Base-by-base conservation (phyloP, 1,140 invertebrate genomes). In the Drosophila albomicans region DNA sequence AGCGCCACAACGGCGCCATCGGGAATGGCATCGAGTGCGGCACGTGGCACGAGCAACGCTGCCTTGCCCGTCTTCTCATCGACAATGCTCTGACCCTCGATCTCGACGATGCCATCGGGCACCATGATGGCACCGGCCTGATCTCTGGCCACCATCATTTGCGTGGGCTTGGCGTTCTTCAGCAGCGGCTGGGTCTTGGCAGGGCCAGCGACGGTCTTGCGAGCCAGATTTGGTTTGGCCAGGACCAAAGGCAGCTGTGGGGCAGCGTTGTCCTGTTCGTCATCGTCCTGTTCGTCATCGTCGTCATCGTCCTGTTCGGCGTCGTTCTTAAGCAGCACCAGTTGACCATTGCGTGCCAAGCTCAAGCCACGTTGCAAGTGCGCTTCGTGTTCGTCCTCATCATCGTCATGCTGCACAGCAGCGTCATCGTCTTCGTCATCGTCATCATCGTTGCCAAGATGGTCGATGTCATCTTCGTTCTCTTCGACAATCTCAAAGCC, bases 71-170 rank as follows among this genome's bases (percentile, higher is more conserved):
- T 92, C 62, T 91, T 91, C 79, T 91, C 87, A 11, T 92, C 91
- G 13, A 92, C 67, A 0, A 92, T 87, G 48, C 84, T 92, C 61
- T 92, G 91, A 5, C 90, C 91, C 63, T 92, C 91, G 79, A 92
- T 92, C 48, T 92, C 91, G 16, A 92, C 88, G 46, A 92, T 78
- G 61, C 87, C 91, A 32, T 92, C 91, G 70, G 91, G 91, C 43
- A 92, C 91, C 87, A 92, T 89, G 5, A 92, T 91, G 63, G 91
- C 91, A 1, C 91, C 91, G 8, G 91, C 91, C 67, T 92, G 81
- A 41, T 92, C 91, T 2, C 87, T 54, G 1, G 87, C 49, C 28
- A 91, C 87, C 81, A 92, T 79, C 91, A 92, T 91, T 15, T 91
- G 91, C 6, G 84, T 81, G 28, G 71, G 52, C 45, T 82, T 79